A percentile compares a stretch with the other conserved stretches of the same genome.
Conservation (phyloP, 2,113 vertebrate species). For the Charina bottae region DNA sequence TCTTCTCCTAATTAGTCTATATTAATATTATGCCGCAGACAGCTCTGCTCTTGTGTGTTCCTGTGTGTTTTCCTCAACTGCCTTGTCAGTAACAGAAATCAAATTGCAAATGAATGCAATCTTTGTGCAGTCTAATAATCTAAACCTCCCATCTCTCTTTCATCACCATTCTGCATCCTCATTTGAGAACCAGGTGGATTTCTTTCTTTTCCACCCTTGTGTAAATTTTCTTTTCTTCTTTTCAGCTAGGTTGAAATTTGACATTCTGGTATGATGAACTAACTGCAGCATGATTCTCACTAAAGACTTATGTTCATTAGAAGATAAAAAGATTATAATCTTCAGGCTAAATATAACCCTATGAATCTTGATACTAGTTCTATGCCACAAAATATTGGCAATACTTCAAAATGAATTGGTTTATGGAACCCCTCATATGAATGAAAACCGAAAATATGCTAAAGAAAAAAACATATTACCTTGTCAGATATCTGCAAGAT, state of each 20-base stretch:
- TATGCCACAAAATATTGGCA: background rate
- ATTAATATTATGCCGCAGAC: conserved; percentile 51
- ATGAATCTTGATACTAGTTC: background rate
- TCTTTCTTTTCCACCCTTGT: background rate
- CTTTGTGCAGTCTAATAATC: conserved; percentile 50
- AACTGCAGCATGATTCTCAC: conserved; percentile 44
- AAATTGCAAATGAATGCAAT: conserved; percentile 57
- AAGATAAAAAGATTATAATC: background rate
- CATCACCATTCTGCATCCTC: background rate
- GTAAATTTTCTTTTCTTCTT: conserved; percentile 19
- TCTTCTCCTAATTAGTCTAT: conserved; percentile 66
- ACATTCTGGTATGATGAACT: conserved; percentile 29
- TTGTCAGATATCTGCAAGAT: background rate
- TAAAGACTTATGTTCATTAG: conserved; percentile 21
- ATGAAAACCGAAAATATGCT: background rate
- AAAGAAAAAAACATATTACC: background rate
- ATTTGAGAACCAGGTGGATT: rapidly evolving
- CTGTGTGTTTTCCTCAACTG: background rate
- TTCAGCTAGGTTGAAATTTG: conserved; percentile 20
- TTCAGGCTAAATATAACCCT: background rate
- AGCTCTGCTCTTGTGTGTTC: conserved; percentile 31
- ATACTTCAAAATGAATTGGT: background rate
- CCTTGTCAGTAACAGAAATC: conserved; percentile 49
- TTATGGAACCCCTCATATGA: background rate
- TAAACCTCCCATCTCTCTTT: conserved; percentile 38